A percentile compares a stretch with the other conserved stretches of the same genome.
Conservation (phyloP, 2,797 vertebrate genomes). For the Arremon aurantiirostris region DNA sequence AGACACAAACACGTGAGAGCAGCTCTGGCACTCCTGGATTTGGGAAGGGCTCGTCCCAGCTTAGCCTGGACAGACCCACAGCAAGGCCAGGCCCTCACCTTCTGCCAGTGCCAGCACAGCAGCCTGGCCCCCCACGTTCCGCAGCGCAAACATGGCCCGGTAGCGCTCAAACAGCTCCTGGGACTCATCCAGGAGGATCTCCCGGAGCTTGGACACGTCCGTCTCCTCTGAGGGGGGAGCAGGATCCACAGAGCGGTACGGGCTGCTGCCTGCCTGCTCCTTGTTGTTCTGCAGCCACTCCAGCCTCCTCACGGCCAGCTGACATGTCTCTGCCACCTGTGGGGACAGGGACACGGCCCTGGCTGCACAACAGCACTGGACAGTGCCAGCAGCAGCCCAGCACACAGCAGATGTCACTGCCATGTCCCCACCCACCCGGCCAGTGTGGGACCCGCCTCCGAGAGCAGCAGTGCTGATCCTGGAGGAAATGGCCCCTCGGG, state of each 20-base stretch:
- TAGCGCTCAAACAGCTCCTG: slow-evolving; percentile 89
- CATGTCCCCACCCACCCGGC: background rate
- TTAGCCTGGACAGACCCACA: background rate
- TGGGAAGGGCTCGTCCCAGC: background rate
- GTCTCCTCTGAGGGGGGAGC: slow-evolving; percentile 83
- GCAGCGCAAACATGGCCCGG: slow-evolving; percentile 93
- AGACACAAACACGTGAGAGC: background rate
- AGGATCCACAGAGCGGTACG: slow-evolving; percentile 88
- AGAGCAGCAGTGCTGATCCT: background rate
- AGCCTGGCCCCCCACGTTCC: slow-evolving; percentile 81
- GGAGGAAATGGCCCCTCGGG: background rate
- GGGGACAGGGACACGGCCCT: fast-evolving
- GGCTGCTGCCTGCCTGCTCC: slow-evolving; percentile 61
- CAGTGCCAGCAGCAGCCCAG: fast-evolving
- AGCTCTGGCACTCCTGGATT: background rate
- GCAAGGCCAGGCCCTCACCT: slow-evolving; percentile 70
- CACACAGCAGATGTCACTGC: background rate
- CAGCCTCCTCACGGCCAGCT: slow-evolving; percentile 85
- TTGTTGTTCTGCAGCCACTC: slow-evolving; percentile 85
- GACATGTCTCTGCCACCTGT: slow-evolving; percentile 94
- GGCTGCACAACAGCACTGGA: fast-evolving
- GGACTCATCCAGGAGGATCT: slow-evolving; percentile 80
- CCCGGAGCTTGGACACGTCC: slow-evolving; percentile 74
- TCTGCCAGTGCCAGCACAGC: slow-evolving; percentile 87
- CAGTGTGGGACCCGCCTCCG: background rate